Evolutionary conservation across 1,140 invertebrate species (phyloP), one percentile per base, ranked within the genome.

Genomic region (Chironomus tepperi): DNA sequence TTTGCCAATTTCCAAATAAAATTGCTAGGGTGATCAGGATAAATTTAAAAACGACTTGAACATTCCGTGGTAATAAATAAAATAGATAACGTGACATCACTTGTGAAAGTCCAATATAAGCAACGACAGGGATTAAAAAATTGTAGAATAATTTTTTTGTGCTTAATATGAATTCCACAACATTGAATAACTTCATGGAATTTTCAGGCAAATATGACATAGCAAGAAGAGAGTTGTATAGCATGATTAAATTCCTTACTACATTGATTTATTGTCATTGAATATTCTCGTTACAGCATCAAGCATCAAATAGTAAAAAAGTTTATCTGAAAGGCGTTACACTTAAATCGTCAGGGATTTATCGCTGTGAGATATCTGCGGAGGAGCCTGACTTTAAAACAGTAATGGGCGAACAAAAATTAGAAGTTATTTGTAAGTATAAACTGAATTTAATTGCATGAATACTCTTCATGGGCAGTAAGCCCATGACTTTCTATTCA

Each of bases 311-410:
- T 77, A 83, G 84, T 74, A 85, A 84, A 73, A 83, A 85, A 77
- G 89, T 93, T 0, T 81, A 85, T 16, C 81, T 93, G 21, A 84
- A 84, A 74, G 83, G 85, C 43, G 85, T 92, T 7, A 88, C 84
- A 43, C 83, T 91, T 73, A 86, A 88, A 79, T 88, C 88, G 2
- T 89, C 86, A 18, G 91, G 91, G 3, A 77, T 86, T 18, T 93
- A 90, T 83, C 86, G 86, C 77, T 93, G 91, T 79, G 91, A 93
- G 83, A 89, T 93, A 75, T 91, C 89, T 74, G 90, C 89, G 0
- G 91, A 93, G 82, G 88, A 86, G 18, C 90, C 90, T 19, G 88
- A 86, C 73, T 93, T 93, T 79, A 84, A 85, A 10, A 88, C 87
- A 1, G 89, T 87, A 7, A 85, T 87, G 72, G 87, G 87, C 74